Conservation (phyloP, 1,140 invertebrate genomes). For the Sycophila sp. region DNA sequence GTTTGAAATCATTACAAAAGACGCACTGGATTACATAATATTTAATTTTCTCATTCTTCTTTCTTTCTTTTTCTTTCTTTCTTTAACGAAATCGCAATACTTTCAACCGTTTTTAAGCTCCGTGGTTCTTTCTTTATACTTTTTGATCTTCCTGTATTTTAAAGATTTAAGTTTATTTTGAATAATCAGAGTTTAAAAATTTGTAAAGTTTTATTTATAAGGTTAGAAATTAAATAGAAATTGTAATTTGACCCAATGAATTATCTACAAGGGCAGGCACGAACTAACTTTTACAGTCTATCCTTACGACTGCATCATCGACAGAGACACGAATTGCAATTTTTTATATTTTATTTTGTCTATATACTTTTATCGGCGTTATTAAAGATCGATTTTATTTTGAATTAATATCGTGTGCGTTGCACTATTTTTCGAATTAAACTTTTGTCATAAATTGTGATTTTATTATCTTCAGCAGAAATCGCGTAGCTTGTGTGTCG, state of each 20-base stretch:
- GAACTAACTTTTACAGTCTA: background rate
- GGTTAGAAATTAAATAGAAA: slow-evolving; percentile 1
- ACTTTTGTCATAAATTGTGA: background rate
- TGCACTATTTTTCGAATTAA: background rate
- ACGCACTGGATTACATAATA: background rate
- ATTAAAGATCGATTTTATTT: slow-evolving; percentile 5
- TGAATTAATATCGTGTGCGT: background rate
- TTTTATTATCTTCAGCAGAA: background rate
- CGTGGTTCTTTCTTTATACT: background rate
- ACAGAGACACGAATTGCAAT: background rate
- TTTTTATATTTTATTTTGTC: background rate
- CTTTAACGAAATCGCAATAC: slow-evolving; percentile 10
- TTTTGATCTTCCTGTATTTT: no score
- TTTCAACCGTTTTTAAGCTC: slow-evolving; percentile 38
- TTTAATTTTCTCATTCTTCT: no score
- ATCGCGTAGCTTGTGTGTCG: background rate
- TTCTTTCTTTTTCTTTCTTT: background rate
- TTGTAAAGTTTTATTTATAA: background rate
- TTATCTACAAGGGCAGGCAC: slow-evolving; percentile 5
- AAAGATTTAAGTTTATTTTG: no score
- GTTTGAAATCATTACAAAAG: background rate
- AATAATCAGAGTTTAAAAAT: background rate
- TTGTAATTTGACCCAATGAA: no score
- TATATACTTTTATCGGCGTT: background rate
- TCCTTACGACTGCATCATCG: background rate